A percentile compares a stretch with the other conserved stretches of the same genome.
phyloP scores from a whole-genome alignment of 2,113 vertebrate genomes.

The Mola mola region DNA sequence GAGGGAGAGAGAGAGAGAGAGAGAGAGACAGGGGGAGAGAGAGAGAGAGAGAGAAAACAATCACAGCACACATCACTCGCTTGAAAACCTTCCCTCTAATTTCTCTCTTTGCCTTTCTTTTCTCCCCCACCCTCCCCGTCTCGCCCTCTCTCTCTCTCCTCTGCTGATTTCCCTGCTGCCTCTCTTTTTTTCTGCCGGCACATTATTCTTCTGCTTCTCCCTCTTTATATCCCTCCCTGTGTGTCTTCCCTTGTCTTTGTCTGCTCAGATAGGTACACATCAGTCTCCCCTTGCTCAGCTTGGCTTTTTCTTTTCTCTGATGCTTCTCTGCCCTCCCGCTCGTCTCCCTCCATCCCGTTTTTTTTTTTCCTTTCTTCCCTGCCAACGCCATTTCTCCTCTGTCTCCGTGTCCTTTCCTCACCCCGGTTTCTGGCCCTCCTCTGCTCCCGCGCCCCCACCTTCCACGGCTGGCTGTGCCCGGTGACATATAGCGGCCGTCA shows the following conservation, averaged over 20 bases:
- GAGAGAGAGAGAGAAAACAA: constrained; percentile 66
- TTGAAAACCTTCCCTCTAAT: constrained; percentile 89
- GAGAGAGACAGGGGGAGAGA: constrained; percentile 47
- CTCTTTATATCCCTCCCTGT: constrained; percentile 61
- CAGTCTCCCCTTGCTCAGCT: constrained; percentile 55
- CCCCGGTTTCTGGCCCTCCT: constrained; percentile 30
- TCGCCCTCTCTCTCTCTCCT: constrained; percentile 48
- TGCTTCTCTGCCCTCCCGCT: too few species aligned
- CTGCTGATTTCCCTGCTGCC: constrained; percentile 74
- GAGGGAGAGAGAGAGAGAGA: constrained; percentile 37
- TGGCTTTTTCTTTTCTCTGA: constrained; percentile 52
- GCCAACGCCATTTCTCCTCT: constrained; percentile 27
- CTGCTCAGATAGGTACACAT: constrained; percentile 65
- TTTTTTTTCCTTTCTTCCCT: constrained; percentile 27
- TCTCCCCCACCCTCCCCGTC: constrained; percentile 33
- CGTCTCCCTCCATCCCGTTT: constrained; percentile 4
- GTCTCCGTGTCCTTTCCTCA: constrained; percentile 31
- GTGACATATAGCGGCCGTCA: constrained; percentile 76
- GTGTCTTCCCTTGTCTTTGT: constrained; percentile 69
- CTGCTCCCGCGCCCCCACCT: constrained; percentile 45
- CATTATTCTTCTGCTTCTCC: constrained; percentile 63
- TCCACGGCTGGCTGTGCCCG: constrained; percentile 59
- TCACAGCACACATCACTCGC: constrained; percentile 90
- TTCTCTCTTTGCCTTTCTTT: constrained; percentile 87
- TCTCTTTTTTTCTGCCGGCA: constrained; percentile 64